Conservation (phyloP, 2,797 vertebrate genomes). For the Micromesistius poutassou region DNA sequence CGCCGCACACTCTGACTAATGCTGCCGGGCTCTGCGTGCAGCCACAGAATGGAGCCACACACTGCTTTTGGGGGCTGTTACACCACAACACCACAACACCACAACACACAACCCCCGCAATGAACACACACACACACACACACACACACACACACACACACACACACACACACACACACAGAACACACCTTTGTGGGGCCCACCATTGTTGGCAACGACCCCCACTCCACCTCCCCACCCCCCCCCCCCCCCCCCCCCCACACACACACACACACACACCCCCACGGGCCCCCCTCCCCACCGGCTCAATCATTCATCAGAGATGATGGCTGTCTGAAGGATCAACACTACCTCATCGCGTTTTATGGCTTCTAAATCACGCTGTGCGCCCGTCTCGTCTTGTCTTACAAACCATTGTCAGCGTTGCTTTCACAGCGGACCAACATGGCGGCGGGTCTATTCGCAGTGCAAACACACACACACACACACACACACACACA, state of each 20-base stretch:
- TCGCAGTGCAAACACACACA: too few species aligned
- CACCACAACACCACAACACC: constrained; percentile 23
- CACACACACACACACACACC: constrained; percentile 6
- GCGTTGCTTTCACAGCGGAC: constrained; percentile 55
- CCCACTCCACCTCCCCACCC: too few species aligned
- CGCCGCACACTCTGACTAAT: constrained; percentile 71
- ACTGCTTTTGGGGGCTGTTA: constrained; percentile 43
- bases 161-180: neutral
- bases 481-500: too few species aligned
- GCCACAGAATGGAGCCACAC: constrained; percentile 66
- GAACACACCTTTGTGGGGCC: too few species aligned
- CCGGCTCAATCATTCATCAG: constrained; percentile 61
- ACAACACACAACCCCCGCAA: constrained; percentile 18
- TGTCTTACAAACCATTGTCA: constrained; percentile 51
- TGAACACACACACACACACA: neutral
- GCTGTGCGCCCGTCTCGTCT: constrained; percentile 54
- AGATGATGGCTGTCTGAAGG: constrained; percentile 54
- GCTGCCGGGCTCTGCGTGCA: constrained; percentile 63
- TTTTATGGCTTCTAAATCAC: constrained; percentile 68
- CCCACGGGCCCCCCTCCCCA: constrained; percentile 45
- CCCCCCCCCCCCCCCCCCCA: constrained; percentile 46
- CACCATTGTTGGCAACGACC: too few species aligned
- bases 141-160: too few species aligned
- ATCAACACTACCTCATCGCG: constrained; percentile 68
- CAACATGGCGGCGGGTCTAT: constrained; percentile 44